Evolutionary conservation across 2,113 vertebrate genomes (phyloP), one percentile per base, ranked within the genome.

Genomic region (Maccullochella peelii): DNA sequence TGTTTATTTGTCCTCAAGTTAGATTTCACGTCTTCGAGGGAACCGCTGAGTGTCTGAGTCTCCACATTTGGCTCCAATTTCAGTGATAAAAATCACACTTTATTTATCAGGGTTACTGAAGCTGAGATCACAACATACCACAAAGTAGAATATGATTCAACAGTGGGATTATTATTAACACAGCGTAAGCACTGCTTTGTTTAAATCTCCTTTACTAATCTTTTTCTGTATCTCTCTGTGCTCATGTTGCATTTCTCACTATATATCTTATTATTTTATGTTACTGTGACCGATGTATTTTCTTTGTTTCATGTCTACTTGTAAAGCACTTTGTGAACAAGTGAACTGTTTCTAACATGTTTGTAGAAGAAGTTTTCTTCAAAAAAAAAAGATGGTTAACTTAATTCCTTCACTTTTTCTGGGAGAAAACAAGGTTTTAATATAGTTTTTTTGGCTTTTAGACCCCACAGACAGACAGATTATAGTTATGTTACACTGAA

Each of bases 61-160:
- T 21, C 73, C 30, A 25, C 30, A 16, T 27, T 76, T 79, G 77
- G 77, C 77, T 61, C 9, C 18, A 10, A 1, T 20, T 21, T 23
- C 23, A 23, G 77, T 61, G 55, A 16, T 27, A 52, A 61, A 71
- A 70, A 61, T 79, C 77, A 21, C 77, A 79, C 55, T 21, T 71
- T 52, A 15, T 52, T 62, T 27, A 15, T 71, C 77, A 10, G 52
- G 77, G 77, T 79, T 9, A 71, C 15, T 25, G 76, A 61, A 70
- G 25, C 21, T 59, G 77, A 70, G 77, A 79, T 79, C 55, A 70
- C 65, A 79, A 38, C 77, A 61, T 1, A 11, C 30, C 59, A 36
- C 30, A 16, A 25, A 42, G 36, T 42, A n/a, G 30, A 67, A 67
- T 3, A 42, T 6, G 10, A 66, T 40, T 36, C 15, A 76, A 66